phyloP scores from a whole-genome alignment of 30 jellyfish, hydroid and myxozoan species.

The Hydractinia echinata region DNA sequence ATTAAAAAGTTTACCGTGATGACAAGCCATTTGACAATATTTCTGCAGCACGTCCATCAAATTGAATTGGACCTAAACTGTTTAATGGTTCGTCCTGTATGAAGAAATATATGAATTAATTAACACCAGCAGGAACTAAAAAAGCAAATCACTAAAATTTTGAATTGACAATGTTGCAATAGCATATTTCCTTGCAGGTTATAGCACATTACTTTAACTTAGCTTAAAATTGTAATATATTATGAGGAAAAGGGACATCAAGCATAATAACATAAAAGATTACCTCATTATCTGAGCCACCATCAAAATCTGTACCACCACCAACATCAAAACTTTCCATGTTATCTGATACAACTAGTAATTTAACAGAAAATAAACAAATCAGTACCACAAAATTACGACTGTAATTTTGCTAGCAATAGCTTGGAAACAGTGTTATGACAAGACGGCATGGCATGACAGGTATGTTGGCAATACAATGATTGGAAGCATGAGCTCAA shows the following conservation, averaged over 20 bases:
- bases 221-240: too few species aligned
- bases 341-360: conserved; percentile 18
- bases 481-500: too few species aligned
- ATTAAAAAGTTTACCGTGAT: background rate
- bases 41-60: conserved; percentile 6
- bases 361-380: background rate
- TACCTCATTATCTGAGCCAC: conserved; percentile 8
- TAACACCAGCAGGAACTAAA: too few species aligned
- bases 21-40: background rate
- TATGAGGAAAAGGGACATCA: too few species aligned
- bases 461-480: too few species aligned
- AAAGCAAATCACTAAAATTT: too few species aligned
- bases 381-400: background rate
- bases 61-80: conserved; percentile 5
- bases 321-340: conserved; percentile 35
- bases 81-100: background rate
- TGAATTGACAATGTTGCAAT: too few species aligned
- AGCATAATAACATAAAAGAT: background rate
- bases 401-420: background rate
- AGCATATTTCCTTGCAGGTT: too few species aligned
- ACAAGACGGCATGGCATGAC: too few species aligned
- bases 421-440: too few species aligned
- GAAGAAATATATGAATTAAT: background rate
- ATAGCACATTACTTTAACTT: too few species aligned
- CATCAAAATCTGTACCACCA: conserved; percentile 17